Conservation (phyloP, 2,113 vertebrate species). For the Cynopterus brachyotis region DNA sequence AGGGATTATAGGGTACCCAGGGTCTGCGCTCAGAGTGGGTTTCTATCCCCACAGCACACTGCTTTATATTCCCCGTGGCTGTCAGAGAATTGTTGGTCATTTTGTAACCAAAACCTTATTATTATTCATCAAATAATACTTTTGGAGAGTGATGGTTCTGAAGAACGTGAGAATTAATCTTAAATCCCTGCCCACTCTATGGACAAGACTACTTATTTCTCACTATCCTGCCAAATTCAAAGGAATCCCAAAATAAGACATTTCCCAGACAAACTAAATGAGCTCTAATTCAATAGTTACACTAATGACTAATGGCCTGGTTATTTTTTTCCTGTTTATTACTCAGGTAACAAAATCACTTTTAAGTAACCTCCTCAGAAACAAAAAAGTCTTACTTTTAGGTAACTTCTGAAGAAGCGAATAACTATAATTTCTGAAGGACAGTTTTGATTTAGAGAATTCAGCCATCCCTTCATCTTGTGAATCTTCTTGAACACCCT, state of each 20-base stretch:
- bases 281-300: background rate
- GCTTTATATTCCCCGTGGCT: background rate
- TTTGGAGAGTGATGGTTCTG: background rate
- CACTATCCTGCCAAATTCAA: background rate
- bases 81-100: background rate
- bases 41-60: background rate
- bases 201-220: background rate
- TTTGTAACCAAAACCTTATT: background rate
- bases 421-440: background rate
- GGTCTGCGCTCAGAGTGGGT: background rate
- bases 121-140: background rate
- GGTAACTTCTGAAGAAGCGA: background rate
- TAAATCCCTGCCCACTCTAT: background rate
- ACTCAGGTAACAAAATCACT: background rate
- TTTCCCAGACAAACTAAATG: background rate
- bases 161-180: background rate
- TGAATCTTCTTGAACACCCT: background rate
- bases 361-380: background rate
- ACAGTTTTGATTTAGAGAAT: background rate
- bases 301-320: background rate
- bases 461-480: background rate
- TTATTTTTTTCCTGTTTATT: background rate
- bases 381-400: background rate
- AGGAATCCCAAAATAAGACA: background rate
- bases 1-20: background rate